Evolutionary conservation across 1,140 invertebrate species (phyloP).

Genomic region (Lucilia sericata): DNA sequence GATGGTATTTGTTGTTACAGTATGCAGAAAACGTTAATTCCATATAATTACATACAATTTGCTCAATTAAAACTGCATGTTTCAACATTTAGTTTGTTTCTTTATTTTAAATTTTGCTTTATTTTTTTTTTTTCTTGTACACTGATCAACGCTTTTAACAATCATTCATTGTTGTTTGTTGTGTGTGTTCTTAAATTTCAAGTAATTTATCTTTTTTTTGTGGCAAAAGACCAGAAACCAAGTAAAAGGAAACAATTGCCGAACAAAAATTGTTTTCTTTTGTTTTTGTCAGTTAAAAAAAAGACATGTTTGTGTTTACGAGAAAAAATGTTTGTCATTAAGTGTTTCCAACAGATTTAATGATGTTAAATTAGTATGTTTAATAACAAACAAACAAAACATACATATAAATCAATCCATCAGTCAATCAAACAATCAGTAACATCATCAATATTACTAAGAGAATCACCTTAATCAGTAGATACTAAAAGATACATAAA

Average conservation of each 20-base stretch:
- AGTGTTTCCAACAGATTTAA: conserved; percentile 20
- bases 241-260: conserved; percentile 21
- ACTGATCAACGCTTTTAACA: not conserved
- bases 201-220: not conserved
- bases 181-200: conserved; percentile 2
- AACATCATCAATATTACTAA: too few species aligned
- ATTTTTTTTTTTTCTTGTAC: not conserved
- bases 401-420: not conserved
- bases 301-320: not conserved
- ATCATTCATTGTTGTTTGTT: not conserved
- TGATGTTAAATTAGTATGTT: conserved; percentile 20
- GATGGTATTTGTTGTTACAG: not conserved
- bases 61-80: conserved; percentile 48
- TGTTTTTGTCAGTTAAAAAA: not conserved
- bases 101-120: conserved; percentile 16
- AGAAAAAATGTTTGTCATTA: not conserved
- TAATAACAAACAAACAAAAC: not conserved
- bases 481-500: not conserved
- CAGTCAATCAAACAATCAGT: too few species aligned
- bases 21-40: conserved; percentile 43
- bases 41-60: conserved; percentile 49
- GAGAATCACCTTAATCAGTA: not conserved
- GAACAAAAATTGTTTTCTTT: not conserved
- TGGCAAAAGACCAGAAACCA: not conserved
- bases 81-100: conserved; percentile 40